Percentiles rank a stretch among this genome's conserved stretches.
phyloP scores from a whole-genome alignment of 1,140 invertebrate genomes.

The Halictus rubicundus region DNA sequence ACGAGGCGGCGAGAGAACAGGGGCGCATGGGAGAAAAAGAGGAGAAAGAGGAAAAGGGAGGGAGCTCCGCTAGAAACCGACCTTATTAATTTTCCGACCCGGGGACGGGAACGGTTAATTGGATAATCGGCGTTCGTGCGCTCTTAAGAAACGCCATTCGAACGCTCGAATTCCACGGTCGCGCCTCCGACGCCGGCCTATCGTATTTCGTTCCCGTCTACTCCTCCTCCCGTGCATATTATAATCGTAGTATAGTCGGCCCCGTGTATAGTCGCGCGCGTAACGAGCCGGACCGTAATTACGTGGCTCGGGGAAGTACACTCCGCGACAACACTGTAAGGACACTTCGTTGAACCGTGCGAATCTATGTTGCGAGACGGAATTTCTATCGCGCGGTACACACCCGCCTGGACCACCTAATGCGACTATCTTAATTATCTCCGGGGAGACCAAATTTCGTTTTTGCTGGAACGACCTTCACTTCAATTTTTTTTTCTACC shows the following conservation, averaged over 20 bases:
- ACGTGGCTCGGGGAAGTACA: slow-evolving; percentile 37
- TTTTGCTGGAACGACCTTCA: too few relatives aligned
- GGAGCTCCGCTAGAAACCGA: slow-evolving; percentile 26
- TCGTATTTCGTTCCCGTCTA: slow-evolving; percentile 38
- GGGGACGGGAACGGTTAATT: slow-evolving; percentile 54
- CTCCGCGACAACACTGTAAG: neutral
- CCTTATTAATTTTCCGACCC: slow-evolving; percentile 56
- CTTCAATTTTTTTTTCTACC: too few relatives aligned
- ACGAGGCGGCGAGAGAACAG: neutral
- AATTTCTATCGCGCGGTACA: too few relatives aligned
- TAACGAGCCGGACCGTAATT: slow-evolving; percentile 54
- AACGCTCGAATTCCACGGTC: slow-evolving; percentile 41
- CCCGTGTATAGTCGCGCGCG: slow-evolving; percentile 34
- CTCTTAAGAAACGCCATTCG: slow-evolving; percentile 30
- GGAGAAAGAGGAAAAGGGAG: too few relatives aligned
- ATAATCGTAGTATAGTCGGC: slow-evolving; percentile 44
- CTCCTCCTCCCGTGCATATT: slow-evolving; percentile 42
- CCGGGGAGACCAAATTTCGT: too few relatives aligned
- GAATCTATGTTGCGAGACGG: too few relatives aligned
- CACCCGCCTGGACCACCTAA: too few relatives aligned
- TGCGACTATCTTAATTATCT: too few relatives aligned
- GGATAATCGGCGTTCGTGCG: slow-evolving; percentile 57
- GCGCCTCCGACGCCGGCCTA: slow-evolving; percentile 25
- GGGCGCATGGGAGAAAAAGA: too few relatives aligned
- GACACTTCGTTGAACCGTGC: too few relatives aligned